Base-by-base conservation (phyloP, 1,140 invertebrate genomes). In the Pollicipes pollicipes region DNA sequence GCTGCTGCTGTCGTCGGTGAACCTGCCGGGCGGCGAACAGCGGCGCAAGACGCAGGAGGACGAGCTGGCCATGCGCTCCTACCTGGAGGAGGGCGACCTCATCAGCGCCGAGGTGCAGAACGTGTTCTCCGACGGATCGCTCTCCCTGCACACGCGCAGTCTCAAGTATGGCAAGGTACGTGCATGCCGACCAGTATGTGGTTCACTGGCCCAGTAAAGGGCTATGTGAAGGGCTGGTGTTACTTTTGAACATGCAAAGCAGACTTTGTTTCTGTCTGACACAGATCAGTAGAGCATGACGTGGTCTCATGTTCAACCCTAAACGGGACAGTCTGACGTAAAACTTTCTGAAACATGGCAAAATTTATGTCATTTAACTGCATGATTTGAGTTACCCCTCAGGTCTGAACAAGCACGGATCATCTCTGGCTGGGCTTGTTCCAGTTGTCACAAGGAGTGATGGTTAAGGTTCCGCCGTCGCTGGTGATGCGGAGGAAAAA, bases 71-170 rank as follows among this genome's bases (percentile, higher is more conserved):
- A 99, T 99, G 97, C 83, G 95, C 70, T 86, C 89, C 66, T 96
- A 95, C 82, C 80, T 99, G 26, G 87, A 91, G 79, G 95, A 98
- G 82, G 96, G 96, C 30, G 97, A 99, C 82, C 81, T 99, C 0
- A 94, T 99, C 58, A 97, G 93, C 81, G 95, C 95, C 21, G 95
- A 99, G 85, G 95, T 98, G 0, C 92, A 98, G 79, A 93, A 87
- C 79, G 86, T 95, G 28, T 94, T 88, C 78, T 83, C 87, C 58
- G 96, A 99, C 82, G 94, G 96, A 28, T 87, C 90, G 8, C 78
- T 99, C 3, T 94, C 92, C 0, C 82, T 99, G 28, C 95, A 99
- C 77, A 97, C 96, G 0, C 85, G 97, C 79, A 97, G 91, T 81
- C 85, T 97, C 66, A 97, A 96, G 78, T 99, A 98, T 85, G 97